phyloP scores from a whole-genome alignment of 2,113 vertebrate species.

The Panurus biarmicus region DNA sequence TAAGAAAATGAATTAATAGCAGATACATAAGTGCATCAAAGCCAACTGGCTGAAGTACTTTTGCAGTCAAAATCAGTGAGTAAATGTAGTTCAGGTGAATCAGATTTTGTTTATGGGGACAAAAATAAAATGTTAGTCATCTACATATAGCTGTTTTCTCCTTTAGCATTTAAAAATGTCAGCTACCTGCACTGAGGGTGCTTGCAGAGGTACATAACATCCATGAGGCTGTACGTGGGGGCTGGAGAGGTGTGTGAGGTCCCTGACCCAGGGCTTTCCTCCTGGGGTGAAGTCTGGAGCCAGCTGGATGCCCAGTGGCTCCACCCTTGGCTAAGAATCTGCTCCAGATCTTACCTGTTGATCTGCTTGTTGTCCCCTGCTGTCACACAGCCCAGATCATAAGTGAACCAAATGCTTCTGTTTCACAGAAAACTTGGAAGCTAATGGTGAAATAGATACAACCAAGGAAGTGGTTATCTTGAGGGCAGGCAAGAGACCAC shows the following conservation, averaged over 20 bases:
- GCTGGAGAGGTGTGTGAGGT: background rate
- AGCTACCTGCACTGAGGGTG: background rate
- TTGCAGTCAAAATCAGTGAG: background rate
- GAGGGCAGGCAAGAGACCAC: background rate
- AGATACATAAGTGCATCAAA: background rate
- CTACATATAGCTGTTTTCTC: background rate
- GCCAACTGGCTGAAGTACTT: background rate
- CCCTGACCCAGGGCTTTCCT: background rate
- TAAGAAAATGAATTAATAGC: background rate
- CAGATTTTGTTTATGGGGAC: background rate
- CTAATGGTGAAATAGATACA: background rate
- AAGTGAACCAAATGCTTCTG: background rate
- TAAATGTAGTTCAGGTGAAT: background rate
- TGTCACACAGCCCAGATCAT: background rate
- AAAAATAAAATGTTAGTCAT: background rate
- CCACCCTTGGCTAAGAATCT: background rate
- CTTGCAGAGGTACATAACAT: background rate
- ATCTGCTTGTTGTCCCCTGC: background rate
- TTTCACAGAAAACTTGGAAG: background rate
- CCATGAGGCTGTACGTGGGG: accelerated
- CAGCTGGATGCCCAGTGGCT: background rate
- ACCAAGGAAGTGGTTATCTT: background rate
- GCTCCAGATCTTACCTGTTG: background rate
- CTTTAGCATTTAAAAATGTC: background rate
- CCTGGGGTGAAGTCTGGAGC: background rate